Percentiles rank a stretch among this genome's conserved stretches.
Evolutionary conservation across 1,140 invertebrate species (phyloP).

Genomic region (Penaeus japonicus): DNA sequence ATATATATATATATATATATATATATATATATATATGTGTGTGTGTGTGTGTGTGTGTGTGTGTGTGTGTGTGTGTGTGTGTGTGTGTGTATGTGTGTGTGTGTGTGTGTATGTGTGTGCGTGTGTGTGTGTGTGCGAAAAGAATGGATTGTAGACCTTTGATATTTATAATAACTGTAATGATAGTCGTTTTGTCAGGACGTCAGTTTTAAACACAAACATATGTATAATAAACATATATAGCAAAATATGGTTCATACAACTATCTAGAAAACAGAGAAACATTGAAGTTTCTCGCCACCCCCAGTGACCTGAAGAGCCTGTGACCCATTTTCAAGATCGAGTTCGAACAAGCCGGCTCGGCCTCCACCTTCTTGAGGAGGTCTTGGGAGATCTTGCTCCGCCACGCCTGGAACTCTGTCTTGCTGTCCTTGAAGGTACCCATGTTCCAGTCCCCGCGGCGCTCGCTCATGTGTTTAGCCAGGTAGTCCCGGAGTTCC

Average conservation of each 20-base stretch:
- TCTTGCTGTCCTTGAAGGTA: conserved; percentile 19
- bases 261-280: neutral
- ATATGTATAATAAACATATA: neutral
- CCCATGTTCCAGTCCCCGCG: neutral
- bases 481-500: neutral
- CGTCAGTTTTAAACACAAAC: no score
- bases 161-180: no score
- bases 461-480: neutral
- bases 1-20: no score
- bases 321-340: conserved; percentile 6
- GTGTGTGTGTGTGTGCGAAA: no score
- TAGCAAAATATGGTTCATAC: neutral
- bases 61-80: no score
- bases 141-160: no score
- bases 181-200: no score
- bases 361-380: neutral
- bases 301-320: neutral
- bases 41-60: no score
- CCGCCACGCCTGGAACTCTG: conserved; percentile 33
- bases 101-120: no score
- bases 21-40: no score
- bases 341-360: conserved; percentile 1
- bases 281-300: neutral
- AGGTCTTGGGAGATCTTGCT: neutral
- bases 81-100: no score